A percentile compares a stretch with the other conserved stretches of the same genome.
These are phyloP conservation scores for Pithys albifrons DNA, from an alignment of 2,113 vertebrate species.

Conservation along the genomic window DNA sequence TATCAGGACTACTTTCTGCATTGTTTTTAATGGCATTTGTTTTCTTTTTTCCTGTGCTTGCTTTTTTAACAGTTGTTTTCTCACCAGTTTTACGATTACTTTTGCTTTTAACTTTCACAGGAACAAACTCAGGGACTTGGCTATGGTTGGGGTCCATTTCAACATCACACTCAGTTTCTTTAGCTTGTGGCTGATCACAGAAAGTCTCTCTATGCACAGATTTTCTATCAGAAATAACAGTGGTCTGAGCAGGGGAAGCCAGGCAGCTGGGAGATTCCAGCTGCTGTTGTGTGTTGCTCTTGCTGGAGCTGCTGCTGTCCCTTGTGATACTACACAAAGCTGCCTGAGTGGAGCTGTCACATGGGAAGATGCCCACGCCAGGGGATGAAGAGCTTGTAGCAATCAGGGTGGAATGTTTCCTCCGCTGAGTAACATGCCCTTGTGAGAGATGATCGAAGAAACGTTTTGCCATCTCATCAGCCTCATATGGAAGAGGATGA, in stretches of 20 bases:
- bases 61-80: constrained; percentile 3
- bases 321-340: not conserved
- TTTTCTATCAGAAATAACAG: not conserved
- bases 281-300: not conserved
- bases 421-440: constrained; percentile 47
- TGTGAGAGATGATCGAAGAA: not conserved
- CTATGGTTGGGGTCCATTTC: not conserved
- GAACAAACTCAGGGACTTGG: not conserved
- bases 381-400: constrained; percentile 31
- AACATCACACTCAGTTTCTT: not conserved
- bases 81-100: not conserved
- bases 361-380: not conserved
- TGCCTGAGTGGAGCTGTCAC: not conserved
- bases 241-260: not conserved
- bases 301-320: not conserved
- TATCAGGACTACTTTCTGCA: not conserved
- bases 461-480: not conserved
- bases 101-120: constrained; percentile 31
- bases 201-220: not conserved
- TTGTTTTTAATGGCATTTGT: not conserved
- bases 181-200: not conserved
- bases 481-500: not conserved
- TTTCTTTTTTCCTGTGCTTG: not conserved
- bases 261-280: not conserved
- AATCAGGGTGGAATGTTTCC: constrained; percentile 20